phyloP scores from a whole-genome alignment of 1,140 invertebrate species.

The Brachionus plicatilis region DNA sequence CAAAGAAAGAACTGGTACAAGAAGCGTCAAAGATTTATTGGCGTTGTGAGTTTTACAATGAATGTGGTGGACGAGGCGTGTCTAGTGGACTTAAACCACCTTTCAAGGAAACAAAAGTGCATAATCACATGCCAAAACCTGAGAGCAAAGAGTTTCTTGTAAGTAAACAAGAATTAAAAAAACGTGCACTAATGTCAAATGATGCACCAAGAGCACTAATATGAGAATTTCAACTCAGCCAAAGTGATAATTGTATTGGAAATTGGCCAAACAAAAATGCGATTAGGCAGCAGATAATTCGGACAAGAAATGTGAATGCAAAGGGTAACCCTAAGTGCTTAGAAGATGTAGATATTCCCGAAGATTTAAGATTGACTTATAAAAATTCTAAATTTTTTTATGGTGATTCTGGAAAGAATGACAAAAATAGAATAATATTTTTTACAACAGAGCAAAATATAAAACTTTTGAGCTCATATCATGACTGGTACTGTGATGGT shows the following conservation, averaged over 20 bases:
- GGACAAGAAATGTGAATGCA: not conserved
- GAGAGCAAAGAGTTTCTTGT: not conserved
- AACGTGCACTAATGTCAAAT: not conserved
- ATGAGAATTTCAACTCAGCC: not conserved
- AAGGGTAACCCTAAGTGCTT: not conserved
- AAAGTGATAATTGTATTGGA: not conserved
- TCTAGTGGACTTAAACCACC: not conserved
- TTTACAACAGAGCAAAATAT: not conserved
- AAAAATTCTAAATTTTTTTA: not conserved
- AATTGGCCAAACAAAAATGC: not conserved
- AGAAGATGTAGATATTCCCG: not conserved
- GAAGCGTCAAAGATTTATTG: not conserved
- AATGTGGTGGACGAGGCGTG: not conserved
- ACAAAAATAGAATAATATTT: not conserved
- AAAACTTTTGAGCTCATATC: not conserved
- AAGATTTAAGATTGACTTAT: not conserved
- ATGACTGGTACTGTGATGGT: not conserved
- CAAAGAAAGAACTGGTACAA: not conserved
- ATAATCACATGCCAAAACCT: not conserved
- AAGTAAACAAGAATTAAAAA: not conserved
- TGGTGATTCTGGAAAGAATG: not conserved
- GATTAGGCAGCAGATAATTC: not conserved
- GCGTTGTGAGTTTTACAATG: not conserved
- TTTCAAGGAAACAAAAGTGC: not conserved
- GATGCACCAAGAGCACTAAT: not conserved